Base-by-base conservation (phyloP, 1,140 invertebrate genomes). In the Aradophagus sp. region DNA sequence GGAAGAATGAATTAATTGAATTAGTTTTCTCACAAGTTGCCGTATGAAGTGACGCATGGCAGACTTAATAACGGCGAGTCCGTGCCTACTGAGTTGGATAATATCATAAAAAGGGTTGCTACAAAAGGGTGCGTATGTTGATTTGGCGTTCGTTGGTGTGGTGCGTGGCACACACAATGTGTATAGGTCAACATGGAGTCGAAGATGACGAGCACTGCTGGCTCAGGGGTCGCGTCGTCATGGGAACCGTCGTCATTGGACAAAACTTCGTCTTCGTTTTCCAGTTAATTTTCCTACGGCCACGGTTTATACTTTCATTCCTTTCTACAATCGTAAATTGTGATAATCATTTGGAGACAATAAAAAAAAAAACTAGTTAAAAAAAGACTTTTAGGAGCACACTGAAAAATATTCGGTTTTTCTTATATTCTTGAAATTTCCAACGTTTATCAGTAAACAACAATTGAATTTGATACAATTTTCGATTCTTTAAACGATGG, bases 241-340 rank as follows among this genome's bases (percentile, higher is more conserved):
- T 84, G 82, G 82, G 75, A 82, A 84, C 81, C 77, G 75, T 80
- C 75, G 76, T 84, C 82, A 84, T 84, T 77, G 75, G 66, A 65
- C 56, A 65, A 74, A 79, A 80, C 68, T 75, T 56, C 74, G 61
- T 75, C 66, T 62, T 58, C 52, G 52, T 63, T 63, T 63, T 52
- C 38, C 19, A 50, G 58, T 70, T 63, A 56, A 50, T 47, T 62
- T 58, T 44, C 50, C 38, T 50, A 50, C 32, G 34, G 5, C 12
- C 26, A 23, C 41, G 42, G 27, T 14, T 61, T 42, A 50, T 26
- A 16, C 29, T 20, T n/a, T n/a, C 34, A 48, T 14, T 19, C 16
- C 5, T 23, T 27, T n/a, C n/a, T n/a, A n/a, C n/a, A n/a, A n/a
- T n/a, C n/a, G n/a, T n/a, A n/a, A n/a, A n/a, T n/a, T n/a, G n/a